These are phyloP conservation scores for Ptilodon capucinus DNA, from an alignment of 2,888 invertebrate genomes.

Conservation along the genomic window DNA sequence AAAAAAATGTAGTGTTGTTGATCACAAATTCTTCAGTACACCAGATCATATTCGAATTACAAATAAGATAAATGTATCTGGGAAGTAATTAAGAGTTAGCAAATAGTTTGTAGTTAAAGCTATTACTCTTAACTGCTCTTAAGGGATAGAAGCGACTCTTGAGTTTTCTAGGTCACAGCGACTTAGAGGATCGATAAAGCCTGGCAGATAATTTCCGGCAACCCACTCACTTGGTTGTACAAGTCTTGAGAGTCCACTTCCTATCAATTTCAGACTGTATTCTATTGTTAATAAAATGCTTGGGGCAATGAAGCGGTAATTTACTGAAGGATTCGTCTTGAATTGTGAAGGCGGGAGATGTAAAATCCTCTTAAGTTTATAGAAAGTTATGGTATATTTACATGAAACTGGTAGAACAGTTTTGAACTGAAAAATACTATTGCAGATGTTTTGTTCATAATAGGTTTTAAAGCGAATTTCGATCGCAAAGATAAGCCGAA, in stretches of 20 bases:
- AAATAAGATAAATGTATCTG: background rate
- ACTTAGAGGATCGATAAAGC: constrained; percentile 4
- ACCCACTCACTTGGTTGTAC: constrained; percentile 8
- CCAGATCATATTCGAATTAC: background rate
- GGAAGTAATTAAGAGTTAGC: background rate
- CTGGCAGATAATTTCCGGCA: constrained; percentile 17
- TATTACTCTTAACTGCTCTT: background rate
- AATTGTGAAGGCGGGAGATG: no score
- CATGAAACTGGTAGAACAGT: no score
- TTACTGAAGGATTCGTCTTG: no score
- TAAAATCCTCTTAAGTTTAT: no score
- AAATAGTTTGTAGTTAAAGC: background rate
- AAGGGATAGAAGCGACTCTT: background rate
- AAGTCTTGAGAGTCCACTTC: background rate
- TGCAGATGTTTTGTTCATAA: no score
- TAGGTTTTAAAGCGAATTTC: no score
- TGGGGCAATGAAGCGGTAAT: no score
- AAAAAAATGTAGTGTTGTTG: no score
- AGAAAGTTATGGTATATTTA: no score
- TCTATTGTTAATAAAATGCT: background rate
- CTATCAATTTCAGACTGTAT: constrained; percentile 1
- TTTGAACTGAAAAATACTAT: no score
- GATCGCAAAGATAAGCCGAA: no score
- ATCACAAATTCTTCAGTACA: no score
- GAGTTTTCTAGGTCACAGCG: background rate